Conservation (phyloP, 2,797 vertebrate genomes). For the Poliocrania exsul region DNA sequence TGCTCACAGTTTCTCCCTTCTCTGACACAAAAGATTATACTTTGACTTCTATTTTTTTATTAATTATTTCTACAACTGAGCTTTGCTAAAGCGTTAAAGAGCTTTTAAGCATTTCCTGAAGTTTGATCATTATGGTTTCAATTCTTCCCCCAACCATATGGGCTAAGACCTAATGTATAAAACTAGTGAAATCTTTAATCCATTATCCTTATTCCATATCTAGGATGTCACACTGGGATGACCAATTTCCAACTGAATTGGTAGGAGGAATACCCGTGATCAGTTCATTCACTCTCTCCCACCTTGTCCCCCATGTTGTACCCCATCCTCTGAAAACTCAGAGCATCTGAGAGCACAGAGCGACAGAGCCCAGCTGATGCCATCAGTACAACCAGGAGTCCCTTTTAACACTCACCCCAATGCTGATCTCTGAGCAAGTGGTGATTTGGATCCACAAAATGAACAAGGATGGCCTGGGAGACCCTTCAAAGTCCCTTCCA, state of each 20-base stretch:
- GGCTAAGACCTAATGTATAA: not conserved
- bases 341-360: not conserved
- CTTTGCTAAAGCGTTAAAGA: not conserved
- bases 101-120: not conserved
- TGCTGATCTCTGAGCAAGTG: not conserved
- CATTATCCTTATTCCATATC: not conserved
- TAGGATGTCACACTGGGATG: not conserved
- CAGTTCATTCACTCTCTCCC: not conserved
- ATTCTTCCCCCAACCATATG: not conserved
- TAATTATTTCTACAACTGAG: not conserved
- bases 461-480: not conserved
- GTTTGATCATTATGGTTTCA: not conserved
- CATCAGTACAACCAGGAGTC: not conserved
- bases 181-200: not conserved
- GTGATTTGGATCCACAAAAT: not conserved
- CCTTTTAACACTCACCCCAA: not conserved
- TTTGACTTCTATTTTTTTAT: not conserved
- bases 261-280: not conserved
- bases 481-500: not conserved
- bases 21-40: not conserved
- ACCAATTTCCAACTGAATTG: not conserved
- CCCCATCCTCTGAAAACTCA: not conserved
- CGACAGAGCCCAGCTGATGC: not conserved
- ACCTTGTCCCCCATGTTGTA: not conserved
- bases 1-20: not conserved